phyloP scores from a whole-genome alignment of 2,113 vertebrate species.

The Cavia porcellus region DNA sequence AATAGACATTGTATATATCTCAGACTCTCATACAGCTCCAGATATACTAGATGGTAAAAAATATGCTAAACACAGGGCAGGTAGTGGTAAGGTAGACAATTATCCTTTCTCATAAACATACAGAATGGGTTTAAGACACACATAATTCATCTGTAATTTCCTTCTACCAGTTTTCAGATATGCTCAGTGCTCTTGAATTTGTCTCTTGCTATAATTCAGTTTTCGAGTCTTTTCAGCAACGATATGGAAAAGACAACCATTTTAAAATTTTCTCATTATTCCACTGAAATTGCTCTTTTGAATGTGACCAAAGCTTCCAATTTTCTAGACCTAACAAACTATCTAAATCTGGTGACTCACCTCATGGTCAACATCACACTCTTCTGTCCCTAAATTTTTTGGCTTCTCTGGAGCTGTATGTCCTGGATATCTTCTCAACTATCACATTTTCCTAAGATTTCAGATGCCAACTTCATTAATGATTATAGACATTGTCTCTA shows the following conservation, averaged over 20 bases:
- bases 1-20: background rate
- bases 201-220: background rate
- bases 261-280: background rate
- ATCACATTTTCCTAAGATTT: background rate
- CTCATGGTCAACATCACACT: background rate
- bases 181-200: background rate
- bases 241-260: background rate
- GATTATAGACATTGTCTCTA: background rate
- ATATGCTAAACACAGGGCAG: background rate
- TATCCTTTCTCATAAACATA: background rate
- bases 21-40: background rate
- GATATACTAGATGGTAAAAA: background rate
- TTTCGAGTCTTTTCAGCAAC: conserved; percentile 13
- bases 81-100: background rate
- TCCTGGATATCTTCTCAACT: background rate
- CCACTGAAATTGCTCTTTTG: background rate
- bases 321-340: background rate
- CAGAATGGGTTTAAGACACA: background rate
- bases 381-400: background rate
- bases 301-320: background rate
- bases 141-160: background rate
- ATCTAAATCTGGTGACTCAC: background rate
- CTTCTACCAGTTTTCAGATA: background rate
- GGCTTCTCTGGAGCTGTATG: background rate
- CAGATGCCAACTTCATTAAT: background rate